Evolutionary conservation across 2,797 vertebrate species (phyloP).

Genomic region (Falco novaeseelandiae): DNA sequence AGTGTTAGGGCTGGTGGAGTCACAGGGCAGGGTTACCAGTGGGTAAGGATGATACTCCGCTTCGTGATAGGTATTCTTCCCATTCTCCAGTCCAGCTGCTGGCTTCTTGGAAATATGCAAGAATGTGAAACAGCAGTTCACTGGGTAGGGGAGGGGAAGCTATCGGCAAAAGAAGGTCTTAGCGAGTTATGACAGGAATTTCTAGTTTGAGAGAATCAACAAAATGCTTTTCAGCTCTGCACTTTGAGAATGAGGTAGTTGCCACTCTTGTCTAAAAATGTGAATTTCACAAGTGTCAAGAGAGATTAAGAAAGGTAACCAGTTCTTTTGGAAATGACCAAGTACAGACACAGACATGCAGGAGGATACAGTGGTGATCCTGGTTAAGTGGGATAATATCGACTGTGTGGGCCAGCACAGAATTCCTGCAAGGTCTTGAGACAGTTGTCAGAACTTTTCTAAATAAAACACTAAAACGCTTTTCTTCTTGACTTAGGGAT

Average conservation of each 20-base stretch:
- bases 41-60: constrained; percentile 2
- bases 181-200: constrained; percentile 62
- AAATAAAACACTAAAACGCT: constrained; percentile 1
- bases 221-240: neutral
- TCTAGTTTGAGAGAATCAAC: constrained; percentile 27
- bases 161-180: neutral
- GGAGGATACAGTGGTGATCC: neutral
- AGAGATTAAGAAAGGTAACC: neutral
- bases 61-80: constrained; percentile 22
- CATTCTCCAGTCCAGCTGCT: constrained; percentile 14
- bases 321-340: neutral
- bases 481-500: neutral
- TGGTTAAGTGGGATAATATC: neutral
- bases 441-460: neutral
- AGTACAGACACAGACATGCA: neutral
- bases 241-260: neutral
- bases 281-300: neutral
- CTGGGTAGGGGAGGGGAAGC: neutral
- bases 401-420: neutral
- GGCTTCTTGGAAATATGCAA: constrained; percentile 24
- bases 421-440: neutral
- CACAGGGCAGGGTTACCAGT: neutral
- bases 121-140: constrained; percentile 31
- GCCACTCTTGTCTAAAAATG: neutral
- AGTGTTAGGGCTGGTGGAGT: neutral